Conservation (phyloP, 2,797 vertebrate genomes). For the Hemibagrus guttatus region DNA sequence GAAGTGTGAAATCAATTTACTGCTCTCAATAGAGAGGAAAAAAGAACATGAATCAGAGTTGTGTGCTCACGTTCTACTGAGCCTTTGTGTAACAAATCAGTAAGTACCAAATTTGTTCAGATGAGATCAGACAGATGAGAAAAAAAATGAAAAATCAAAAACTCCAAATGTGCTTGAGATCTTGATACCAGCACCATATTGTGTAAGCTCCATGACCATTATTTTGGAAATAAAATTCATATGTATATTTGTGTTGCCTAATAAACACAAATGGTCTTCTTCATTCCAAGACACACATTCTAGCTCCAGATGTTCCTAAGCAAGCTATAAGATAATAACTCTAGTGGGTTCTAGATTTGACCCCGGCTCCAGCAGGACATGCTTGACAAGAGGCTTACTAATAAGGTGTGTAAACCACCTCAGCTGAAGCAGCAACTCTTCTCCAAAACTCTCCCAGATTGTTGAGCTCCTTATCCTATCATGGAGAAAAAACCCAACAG, state of each 20-base stretch:
- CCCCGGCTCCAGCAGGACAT: background rate
- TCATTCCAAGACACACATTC: background rate
- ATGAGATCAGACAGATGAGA: conserved; percentile 27
- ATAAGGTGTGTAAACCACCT: background rate
- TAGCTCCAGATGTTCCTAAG: background rate
- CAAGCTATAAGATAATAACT: background rate
- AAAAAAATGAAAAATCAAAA: background rate
- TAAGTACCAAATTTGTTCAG: conserved; percentile 16
- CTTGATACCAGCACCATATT: background rate
- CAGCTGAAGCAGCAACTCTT: background rate
- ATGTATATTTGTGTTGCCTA: background rate
- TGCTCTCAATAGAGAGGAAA: conserved; percentile 52
- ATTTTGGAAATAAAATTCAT: too few species aligned
- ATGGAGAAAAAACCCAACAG: background rate
- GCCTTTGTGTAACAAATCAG: conserved; percentile 34
- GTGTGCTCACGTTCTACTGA: background rate
- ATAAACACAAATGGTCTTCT: background rate
- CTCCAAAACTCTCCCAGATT: background rate
- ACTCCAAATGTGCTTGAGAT: background rate
- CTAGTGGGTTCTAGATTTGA: background rate
- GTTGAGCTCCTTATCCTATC: background rate
- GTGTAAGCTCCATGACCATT: background rate
- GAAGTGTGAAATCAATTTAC: conserved; percentile 66
- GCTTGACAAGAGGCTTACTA: background rate
- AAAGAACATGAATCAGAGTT: conserved; percentile 37